Evolutionary conservation across 2,888 invertebrate species (phyloP), one percentile per base, ranked within the genome.

Genomic region (Panopea generosa): DNA sequence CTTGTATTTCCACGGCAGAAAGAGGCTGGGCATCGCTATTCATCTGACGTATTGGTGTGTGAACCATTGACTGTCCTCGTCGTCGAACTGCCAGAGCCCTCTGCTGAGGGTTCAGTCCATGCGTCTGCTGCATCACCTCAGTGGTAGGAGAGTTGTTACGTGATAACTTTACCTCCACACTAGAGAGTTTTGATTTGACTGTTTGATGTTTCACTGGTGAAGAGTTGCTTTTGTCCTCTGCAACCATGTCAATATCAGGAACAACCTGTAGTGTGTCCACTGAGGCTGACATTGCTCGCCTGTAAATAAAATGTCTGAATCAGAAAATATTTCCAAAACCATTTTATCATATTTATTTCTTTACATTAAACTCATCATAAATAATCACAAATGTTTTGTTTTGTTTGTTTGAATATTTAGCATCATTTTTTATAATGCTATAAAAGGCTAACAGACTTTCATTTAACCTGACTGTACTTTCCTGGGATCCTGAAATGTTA

Each of bases 11-110:
- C 2, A 84, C 83, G 1, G 85, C 72, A 2, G 88, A 85, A 53
- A 90, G 77, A n/a, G 89, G 90, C 67, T 84, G 81, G 11, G 90
- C 89, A 70, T 91, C 91, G n/a, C 83, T 78, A 56, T 82, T 87
- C 60, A 91, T 66, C 57, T 89, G 79, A n/a, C 83, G 76, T n/a
- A 91, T 87, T 0, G 87, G 87, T 2, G 90, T 87, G 9, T 84
- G 85, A 26, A 83, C 59, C 14, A 75, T 63, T 16, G 82, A 61
- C n/a, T 74, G 77, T n/a, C 83, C 61, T 18, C 81, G 76, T 11
- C 84, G 60, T 14, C 73, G 49, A n/a, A 7, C 20, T 11, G 38
- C 40, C 45, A 63, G 16, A 1, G 43, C 40, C 43, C 27, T 52
- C 16, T 49, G 62, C 60, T 6, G 57, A 33, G 6, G 4, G 11